Percentiles rank a stretch among this genome's conserved stretches.
Conservation (phyloP, 2,888 invertebrate genomes). For the Pristionchus maxplancki region DNA sequence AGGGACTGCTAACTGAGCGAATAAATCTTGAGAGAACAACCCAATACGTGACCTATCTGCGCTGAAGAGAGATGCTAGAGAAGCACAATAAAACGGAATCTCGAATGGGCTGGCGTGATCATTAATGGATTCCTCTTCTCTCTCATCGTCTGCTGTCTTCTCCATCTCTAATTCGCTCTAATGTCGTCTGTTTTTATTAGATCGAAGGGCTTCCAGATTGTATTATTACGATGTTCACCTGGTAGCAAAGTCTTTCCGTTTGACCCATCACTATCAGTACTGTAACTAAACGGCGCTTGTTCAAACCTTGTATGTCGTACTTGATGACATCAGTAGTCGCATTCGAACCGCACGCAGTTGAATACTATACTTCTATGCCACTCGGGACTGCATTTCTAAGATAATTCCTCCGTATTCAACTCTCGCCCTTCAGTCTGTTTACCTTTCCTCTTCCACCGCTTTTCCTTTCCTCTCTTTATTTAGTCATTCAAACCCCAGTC, state of each 20-base stretch:
- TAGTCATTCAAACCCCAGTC: slow-evolving; percentile 29
- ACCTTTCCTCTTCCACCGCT: background rate
- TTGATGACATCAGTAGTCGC: no score
- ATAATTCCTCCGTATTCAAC: background rate
- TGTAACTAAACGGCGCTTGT: no score
- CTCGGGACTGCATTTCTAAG: no score
- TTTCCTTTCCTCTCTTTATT: slow-evolving; percentile 3
- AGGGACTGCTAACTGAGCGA: no score
- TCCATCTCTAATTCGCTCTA: slow-evolving; percentile 16
- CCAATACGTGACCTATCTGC: background rate
- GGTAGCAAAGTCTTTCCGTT: no score
- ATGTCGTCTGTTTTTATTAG: background rate
- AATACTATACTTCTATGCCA: no score
- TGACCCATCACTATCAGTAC: no score
- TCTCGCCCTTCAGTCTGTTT: slow-evolving; percentile 8
- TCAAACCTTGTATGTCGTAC: no score
- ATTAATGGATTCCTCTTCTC: slow-evolving; percentile 16
- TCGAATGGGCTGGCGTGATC: slow-evolving; percentile 11
- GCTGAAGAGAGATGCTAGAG: background rate
- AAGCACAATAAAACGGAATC: slow-evolving; percentile 29
- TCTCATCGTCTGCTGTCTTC: background rate
- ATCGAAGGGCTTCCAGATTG: background rate
- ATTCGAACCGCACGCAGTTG: no score
- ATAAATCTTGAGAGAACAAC: no score
- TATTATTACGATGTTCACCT: background rate